Evolutionary conservation across 2,888 invertebrate species (phyloP).

Genomic region (Drosophila siamana): DNA sequence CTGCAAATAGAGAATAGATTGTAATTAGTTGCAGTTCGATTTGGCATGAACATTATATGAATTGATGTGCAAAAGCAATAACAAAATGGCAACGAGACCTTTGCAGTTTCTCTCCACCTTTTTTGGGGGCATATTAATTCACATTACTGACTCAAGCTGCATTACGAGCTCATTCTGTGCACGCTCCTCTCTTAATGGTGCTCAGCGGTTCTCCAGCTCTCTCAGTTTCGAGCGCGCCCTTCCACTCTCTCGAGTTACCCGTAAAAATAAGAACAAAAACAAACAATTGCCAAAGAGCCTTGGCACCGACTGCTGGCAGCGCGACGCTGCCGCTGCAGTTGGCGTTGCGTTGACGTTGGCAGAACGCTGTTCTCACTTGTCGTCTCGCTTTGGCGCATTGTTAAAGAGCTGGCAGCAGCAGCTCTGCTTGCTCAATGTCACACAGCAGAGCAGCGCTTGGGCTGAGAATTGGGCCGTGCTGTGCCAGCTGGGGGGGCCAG

Average conservation of each 20-base stretch:
- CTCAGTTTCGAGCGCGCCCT: slow-evolving; percentile 8
- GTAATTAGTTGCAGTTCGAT: slow-evolving; percentile 41
- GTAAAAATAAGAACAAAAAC: slow-evolving; percentile 66
- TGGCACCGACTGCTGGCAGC: slow-evolving; percentile 75
- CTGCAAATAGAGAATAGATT: slow-evolving; percentile 88
- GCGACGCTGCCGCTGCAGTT: slow-evolving; percentile 39
- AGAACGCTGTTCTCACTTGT: slow-evolving; percentile 36
- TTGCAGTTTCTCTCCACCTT: background rate
- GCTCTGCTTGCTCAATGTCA: slow-evolving; percentile 56
- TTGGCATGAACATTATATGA: background rate
- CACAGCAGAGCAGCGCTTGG: slow-evolving; percentile 42
- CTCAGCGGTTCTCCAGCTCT: slow-evolving; percentile 11
- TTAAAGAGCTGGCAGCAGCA: slow-evolving; percentile 31
- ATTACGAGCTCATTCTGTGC: slow-evolving; percentile 19
- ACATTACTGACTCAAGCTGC: slow-evolving; percentile 18
- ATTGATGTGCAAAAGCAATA: slow-evolving; percentile 6
- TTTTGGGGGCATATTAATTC: background rate
- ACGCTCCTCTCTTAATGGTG: slow-evolving; percentile 14
- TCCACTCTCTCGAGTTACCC: slow-evolving; percentile 18
- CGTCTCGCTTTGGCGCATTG: slow-evolving; percentile 37
- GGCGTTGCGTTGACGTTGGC: slow-evolving; percentile 1
- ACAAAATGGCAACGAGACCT: slow-evolving; percentile 1
- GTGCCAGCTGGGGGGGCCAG: slow-evolving; percentile 40
- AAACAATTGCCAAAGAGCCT: slow-evolving; percentile 77
- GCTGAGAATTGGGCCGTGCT: slow-evolving; percentile 67